Base-by-base conservation (phyloP, 2,888 invertebrate species). In the Morpho deidamia region DNA sequence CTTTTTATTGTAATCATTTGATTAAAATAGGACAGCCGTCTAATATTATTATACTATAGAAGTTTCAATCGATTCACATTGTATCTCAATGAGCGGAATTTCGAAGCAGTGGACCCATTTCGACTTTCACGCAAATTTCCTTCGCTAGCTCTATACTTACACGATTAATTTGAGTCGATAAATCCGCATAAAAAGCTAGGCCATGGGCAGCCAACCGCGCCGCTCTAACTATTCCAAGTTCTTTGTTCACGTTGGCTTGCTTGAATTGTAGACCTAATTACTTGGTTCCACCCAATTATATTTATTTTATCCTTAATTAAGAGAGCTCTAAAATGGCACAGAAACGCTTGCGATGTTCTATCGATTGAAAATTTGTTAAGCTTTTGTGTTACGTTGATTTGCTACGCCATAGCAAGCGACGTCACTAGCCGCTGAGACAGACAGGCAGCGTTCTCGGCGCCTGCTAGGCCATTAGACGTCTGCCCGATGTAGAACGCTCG, bases 111-210 rank as follows among this genome's bases (percentile, higher is more conserved):
- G 76, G 76, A 78, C 76, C 76, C 81, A 83, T 83, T 82, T 85
- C 81, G 81, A 74, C 72, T 83, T 84, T 80, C 79, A 86, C 85
- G 83, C 85, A 83, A 85, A 78, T 83, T 85, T 83, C 77, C 69
- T 72, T 72, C 70, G 72, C 71, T 74, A 68, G 72, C 73, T 81
- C 79, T 78, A 82, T 81, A 81, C 84, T 86, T 83, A 83, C 82
- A 85, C 86, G 86, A 87, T 88, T 87, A 86, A 88, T 88, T 88
- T 88, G 83, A 86, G 83, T 81, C 87, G 78, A 87, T 88, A 88
- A 87, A 87, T 87, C 86, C 83, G 78, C 75, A 88, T 86, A 87
- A 88, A 87, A 86, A 82, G 81, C 79, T 77, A 73, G 76, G 74
- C 76, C 75, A 76, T 71, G 78, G 76, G 78, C 81, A 79, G 74